Percentiles rank a stretch among this genome's conserved stretches.
Evolutionary conservation across 2,888 invertebrate species (phyloP).

Genomic region (Gymnoscelis rufifasciata): DNA sequence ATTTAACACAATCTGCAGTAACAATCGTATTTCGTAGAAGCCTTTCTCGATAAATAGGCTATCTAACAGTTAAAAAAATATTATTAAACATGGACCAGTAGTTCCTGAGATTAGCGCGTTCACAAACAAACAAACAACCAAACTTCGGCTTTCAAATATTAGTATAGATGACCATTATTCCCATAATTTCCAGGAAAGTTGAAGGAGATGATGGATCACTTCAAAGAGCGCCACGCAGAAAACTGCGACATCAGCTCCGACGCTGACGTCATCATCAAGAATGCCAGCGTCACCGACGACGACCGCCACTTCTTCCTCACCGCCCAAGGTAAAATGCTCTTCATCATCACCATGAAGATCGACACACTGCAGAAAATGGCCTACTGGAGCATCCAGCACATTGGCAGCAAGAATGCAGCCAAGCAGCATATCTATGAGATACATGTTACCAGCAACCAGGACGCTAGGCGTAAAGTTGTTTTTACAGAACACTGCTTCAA

Average conservation of each 20-base stretch:
- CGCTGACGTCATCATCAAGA: conserved; percentile 46
- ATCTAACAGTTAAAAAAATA: too few species aligned
- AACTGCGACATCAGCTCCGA: conserved; percentile 49
- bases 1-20: too few species aligned
- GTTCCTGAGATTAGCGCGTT: too few species aligned
- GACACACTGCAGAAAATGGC: conserved; percentile 60
- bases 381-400: conserved; percentile 62
- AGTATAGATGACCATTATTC: too few species aligned
- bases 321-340: conserved; percentile 52
- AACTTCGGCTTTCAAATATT: too few species aligned
- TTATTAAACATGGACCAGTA: too few species aligned
- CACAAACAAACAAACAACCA: too few species aligned
- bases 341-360: conserved; percentile 58
- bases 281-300: conserved; percentile 42
- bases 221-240: conserved; percentile 55
- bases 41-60: too few species aligned
- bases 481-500: conserved; percentile 63
- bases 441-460: conserved; percentile 54
- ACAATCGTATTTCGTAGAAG: too few species aligned
- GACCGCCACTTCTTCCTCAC: conserved; percentile 55
- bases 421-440: conserved; percentile 62
- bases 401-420: conserved; percentile 57
- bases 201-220: conserved; percentile 59
- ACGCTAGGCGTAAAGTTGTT: conserved; percentile 49
- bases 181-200: conserved; percentile 44